Evolutionary conservation across 2,888 invertebrate genomes (phyloP).

Genomic region (Tachina lurida): DNA sequence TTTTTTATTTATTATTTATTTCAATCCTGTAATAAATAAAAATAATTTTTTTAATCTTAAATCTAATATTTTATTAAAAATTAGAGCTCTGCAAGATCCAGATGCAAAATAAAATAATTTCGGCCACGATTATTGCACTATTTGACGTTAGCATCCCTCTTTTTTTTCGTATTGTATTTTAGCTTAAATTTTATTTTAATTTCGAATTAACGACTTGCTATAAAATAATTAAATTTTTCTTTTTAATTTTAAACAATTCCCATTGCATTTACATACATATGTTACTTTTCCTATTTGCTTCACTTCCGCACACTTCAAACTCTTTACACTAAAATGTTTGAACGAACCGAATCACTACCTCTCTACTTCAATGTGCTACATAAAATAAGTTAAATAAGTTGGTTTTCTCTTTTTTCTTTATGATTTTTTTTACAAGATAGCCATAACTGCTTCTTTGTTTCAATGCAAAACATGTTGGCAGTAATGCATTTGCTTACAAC

Average conservation of each 20-base stretch:
- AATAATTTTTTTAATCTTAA: no score
- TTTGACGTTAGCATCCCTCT: no score
- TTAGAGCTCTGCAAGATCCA: no score
- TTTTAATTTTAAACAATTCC: neutral
- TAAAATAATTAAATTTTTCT: neutral
- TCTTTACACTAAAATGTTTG: slow-evolving; percentile 19
- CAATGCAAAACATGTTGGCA: neutral
- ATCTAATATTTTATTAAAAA: no score
- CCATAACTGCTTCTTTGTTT: slow-evolving; percentile 48
- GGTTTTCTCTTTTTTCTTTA: slow-evolving; percentile 6
- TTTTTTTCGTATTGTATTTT: no score
- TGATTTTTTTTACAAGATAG: slow-evolving; percentile 18
- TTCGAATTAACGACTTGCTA: no score
- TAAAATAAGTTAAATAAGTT: slow-evolving; percentile 38
- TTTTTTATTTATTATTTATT: no score
- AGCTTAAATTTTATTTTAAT: no score
- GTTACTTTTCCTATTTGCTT: neutral
- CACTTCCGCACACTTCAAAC: slow-evolving; percentile 32
- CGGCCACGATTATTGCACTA: no score
- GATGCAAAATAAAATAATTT: no score
- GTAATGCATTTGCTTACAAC: slow-evolving; percentile 18
- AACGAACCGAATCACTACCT: slow-evolving; percentile 10
- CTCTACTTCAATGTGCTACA: neutral
- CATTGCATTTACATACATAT: neutral
- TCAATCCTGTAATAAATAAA: no score